Percentiles rank a stretch among this genome's conserved stretches.
Evolutionary conservation across 2,888 invertebrate species (phyloP).

Genomic region (Andrena bucephala): DNA sequence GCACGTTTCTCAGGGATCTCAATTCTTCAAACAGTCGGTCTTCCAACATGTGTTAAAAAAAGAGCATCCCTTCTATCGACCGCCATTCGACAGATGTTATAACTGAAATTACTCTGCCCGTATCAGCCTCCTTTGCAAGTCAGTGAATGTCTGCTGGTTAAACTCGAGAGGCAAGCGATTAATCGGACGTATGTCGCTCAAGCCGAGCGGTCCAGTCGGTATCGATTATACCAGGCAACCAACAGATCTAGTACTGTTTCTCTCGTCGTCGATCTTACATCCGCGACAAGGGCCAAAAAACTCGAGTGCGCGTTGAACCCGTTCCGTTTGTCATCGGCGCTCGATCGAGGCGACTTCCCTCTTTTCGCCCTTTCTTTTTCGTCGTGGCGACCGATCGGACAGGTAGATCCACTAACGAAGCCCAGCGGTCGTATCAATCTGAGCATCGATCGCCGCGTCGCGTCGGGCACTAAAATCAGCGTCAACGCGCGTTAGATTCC

Average conservation of each 20-base stretch:
- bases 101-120: not conserved
- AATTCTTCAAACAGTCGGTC: too few species aligned
- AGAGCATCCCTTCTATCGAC: too few species aligned
- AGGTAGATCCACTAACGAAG: conserved; percentile 52
- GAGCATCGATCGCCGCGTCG: conserved; percentile 38
- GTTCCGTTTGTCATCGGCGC: conserved; percentile 44
- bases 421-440: conserved; percentile 20
- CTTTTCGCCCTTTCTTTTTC: conserved; percentile 33
- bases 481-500: conserved; percentile 29
- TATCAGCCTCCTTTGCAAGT: not conserved
- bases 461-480: conserved; percentile 45
- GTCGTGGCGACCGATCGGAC: conserved; percentile 42
- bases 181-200: conserved; percentile 55
- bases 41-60: too few species aligned
- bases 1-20: too few species aligned
- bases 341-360: conserved; percentile 38
- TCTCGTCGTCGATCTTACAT: conserved; percentile 35
- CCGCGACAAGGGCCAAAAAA: conserved; percentile 37
- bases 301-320: conserved; percentile 22
- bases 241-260: conserved; percentile 30
- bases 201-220: conserved; percentile 19
- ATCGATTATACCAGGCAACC: conserved; percentile 55
- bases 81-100: too few species aligned
- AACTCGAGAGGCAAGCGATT: conserved; percentile 52
- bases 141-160: not conserved